phyloP scores from a whole-genome alignment of 2,888 invertebrate species.

The Ypsolopha scabrella region DNA sequence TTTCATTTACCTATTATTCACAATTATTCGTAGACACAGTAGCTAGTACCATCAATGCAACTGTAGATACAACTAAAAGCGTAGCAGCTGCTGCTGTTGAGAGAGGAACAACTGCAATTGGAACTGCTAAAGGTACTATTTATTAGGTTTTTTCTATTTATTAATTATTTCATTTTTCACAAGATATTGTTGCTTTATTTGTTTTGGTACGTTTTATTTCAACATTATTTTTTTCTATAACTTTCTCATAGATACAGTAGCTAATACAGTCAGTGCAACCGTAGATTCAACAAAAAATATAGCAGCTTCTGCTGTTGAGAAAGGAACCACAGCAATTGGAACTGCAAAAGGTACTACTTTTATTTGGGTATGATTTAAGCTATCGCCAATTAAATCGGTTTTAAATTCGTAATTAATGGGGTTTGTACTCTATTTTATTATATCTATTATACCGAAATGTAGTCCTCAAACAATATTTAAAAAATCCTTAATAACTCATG shows the following conservation, averaged over 20 bases:
- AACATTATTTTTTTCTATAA: background rate
- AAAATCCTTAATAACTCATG: too few relatives aligned
- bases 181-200: too few relatives aligned
- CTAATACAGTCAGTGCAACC: conserved; percentile 16
- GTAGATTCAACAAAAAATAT: conserved; percentile 23
- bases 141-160: background rate
- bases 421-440: too few relatives aligned
- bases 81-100: conserved; percentile 53
- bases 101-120: conserved; percentile 37
- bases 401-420: too few relatives aligned
- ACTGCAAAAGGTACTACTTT: conserved; percentile 25
- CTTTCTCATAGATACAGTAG: conserved; percentile 6
- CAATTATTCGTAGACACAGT: conserved; percentile 16
- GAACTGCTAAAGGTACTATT: conserved; percentile 17
- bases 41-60: conserved; percentile 36
- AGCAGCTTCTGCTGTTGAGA: conserved; percentile 21
- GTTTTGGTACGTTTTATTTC: too few relatives aligned
- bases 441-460: too few relatives aligned
- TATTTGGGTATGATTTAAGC: too few relatives aligned
- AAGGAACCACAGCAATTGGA: conserved; percentile 17
- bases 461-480: too few relatives aligned
- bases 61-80: conserved; percentile 52
- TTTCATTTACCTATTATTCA: too few relatives aligned
- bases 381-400: too few relatives aligned
- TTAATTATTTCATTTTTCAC: background rate